Base-by-base conservation (phyloP, 2,888 invertebrate species). In the Thumatha senex region DNA sequence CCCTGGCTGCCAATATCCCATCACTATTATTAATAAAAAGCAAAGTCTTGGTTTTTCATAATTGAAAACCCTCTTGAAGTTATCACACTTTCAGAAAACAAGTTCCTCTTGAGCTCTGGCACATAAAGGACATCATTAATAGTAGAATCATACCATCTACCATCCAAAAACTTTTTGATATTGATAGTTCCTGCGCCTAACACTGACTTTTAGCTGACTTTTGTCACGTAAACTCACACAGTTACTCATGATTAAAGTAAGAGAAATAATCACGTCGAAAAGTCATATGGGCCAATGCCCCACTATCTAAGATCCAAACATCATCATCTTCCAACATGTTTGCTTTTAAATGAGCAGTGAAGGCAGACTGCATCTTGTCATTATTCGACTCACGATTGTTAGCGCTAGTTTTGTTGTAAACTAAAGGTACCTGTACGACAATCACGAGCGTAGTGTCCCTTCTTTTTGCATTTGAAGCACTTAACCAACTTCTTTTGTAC, bases 11-110 rank as follows among this genome's bases (percentile, higher is more conserved):
- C 1, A 59, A 3, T 9, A n/a, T n/a, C n/a, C 12, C 7, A 39
- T 56, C 55, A 11, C 48, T 15, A 30, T 55, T 57, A 0, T 35
- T 24, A 9, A 66, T n/a, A 60, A 1, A 56, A 5, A 0, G 63
- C 64, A 13, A 2, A n/a, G 34, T 36, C 35, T 11, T 3, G 7
- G 40, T 42, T 11, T 18, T 68, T 63, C 42, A 76, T 78, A 0
- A 70, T 33, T 11, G 74, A 65, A 3, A 30, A 70, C 0, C 67
- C 67, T 55, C 70, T 68, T 11, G 62, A 55, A 3, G 66, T 72
- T 1, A 62, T 48, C 0, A 47, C 65, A 1, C 76, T 77, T 53
- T 78, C 76, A 0, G 76, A 81, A 47, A 80, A 77, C 10, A 80
- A 44, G 46, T 80, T 79, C 56, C 70, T 70, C 11, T 56, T 40